Conservation (phyloP, 2,113 vertebrate species). For the Pelecanoides urinatrix region DNA sequence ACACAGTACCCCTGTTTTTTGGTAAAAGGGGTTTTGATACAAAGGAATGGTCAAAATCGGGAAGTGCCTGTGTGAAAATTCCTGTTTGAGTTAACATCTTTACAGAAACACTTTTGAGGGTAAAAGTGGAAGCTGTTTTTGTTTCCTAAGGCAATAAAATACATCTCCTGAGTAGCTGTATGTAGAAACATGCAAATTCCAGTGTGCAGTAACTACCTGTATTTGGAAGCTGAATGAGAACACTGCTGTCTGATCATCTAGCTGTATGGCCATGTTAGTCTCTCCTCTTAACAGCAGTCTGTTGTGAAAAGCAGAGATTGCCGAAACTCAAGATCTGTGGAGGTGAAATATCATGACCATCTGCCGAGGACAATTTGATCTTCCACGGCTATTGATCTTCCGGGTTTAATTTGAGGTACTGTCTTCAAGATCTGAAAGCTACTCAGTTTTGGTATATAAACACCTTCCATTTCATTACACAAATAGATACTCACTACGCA, state of each 20-base stretch:
- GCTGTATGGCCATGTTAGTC: background rate
- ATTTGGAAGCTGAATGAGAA: background rate
- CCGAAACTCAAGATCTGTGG: background rate
- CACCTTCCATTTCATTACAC: background rate
- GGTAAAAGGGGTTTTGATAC: background rate
- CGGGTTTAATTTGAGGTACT: background rate
- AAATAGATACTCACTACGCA: too few relatives aligned
- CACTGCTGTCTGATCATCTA: too few relatives aligned
- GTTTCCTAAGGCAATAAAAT: background rate
- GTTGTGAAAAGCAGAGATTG: background rate
- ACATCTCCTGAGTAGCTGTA: background rate
- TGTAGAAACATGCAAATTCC: background rate
- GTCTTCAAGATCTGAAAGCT: background rate
- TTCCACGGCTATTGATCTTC: background rate
- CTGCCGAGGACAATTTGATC: background rate
- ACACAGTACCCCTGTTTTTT: background rate
- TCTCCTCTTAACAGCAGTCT: background rate
- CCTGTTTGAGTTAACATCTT: background rate
- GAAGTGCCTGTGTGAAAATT: background rate
- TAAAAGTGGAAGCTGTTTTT: background rate
- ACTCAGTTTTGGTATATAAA: background rate
- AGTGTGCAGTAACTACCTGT: background rate
- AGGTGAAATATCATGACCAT: too few relatives aligned
- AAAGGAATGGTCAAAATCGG: background rate
- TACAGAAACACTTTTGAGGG: background rate